Evolutionary conservation across 2,888 invertebrate species (phyloP).

Genomic region (Drosophila cracens): DNA sequence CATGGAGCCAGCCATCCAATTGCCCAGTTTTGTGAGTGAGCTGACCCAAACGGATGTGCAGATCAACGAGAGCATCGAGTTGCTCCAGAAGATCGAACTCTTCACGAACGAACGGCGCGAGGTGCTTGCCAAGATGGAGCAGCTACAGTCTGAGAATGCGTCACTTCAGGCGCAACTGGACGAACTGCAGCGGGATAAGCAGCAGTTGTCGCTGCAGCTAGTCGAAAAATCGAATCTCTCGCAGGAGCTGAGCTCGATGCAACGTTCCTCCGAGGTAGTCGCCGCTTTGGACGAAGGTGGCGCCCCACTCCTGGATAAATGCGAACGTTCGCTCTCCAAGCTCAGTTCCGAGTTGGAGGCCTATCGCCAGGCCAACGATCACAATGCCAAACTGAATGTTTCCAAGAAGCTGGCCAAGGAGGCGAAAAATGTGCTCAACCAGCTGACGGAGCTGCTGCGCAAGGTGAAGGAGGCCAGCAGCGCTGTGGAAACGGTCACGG

Average conservation of each 20-base stretch:
- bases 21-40: conserved; percentile 71
- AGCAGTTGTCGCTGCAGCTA: conserved; percentile 72
- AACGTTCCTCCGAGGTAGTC: conserved; percentile 81
- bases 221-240: conserved; percentile 75
- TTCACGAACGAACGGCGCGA: conserved; percentile 89
- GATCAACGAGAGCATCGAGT: conserved; percentile 88
- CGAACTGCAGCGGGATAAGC: conserved; percentile 85
- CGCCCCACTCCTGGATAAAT: conserved; percentile 79
- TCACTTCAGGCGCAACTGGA: conserved; percentile 82
- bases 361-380: conserved; percentile 83
- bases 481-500: conserved; percentile 80
- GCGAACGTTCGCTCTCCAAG: conserved; percentile 79
- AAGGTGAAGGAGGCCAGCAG: conserved; percentile 82
- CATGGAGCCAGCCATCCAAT: neutral
- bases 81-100: conserved; percentile 89
- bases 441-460: conserved; percentile 79
- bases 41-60: conserved; percentile 83
- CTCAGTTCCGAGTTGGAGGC: conserved; percentile 83
- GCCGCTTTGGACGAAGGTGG: conserved; percentile 73
- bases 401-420: conserved; percentile 84
- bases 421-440: conserved; percentile 82
- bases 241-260: conserved; percentile 80
- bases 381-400: conserved; percentile 82
- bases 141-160: conserved; percentile 87
- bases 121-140: conserved; percentile 89